Percentiles rank a stretch among this genome's conserved stretches.
These are phyloP conservation scores for Chinchilla lanigera DNA, from an alignment of 2,113 vertebrate species.

Conservation along the genomic window DNA sequence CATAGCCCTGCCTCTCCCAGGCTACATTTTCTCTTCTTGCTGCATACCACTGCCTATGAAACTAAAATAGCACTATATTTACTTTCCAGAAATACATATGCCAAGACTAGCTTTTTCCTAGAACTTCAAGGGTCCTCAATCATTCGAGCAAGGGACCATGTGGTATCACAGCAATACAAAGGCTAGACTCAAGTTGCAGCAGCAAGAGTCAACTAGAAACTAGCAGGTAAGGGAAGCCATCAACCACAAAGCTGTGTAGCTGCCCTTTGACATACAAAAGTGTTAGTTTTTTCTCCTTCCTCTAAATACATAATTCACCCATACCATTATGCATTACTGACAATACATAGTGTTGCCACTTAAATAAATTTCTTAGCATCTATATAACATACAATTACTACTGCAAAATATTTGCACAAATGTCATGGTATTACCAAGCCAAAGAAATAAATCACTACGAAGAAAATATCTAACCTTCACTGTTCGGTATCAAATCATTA, in stretches of 20 bases:
- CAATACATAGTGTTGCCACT: background rate
- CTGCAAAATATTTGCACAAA: background rate
- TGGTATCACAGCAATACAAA: background rate
- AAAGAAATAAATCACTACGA: background rate
- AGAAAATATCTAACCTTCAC: background rate
- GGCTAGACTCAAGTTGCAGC: background rate
- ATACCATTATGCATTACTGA: background rate
- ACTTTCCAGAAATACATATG: conserved; percentile 6
- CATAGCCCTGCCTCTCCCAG: background rate
- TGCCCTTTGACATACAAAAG: background rate
- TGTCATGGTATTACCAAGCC: background rate
- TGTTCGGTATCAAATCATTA: background rate
- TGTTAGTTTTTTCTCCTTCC: background rate
- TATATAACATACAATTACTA: background rate
- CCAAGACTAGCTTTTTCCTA: conserved; percentile 5
- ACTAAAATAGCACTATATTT: conserved; percentile 33
- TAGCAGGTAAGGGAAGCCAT: background rate
- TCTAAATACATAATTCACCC: background rate
- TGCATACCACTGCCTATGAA: background rate
- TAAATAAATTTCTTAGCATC: background rate
- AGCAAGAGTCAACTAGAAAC: background rate
- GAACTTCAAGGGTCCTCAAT: background rate
- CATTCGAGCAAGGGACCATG: background rate
- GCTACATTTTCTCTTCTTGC: background rate
- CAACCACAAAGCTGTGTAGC: background rate